Base-by-base conservation (phyloP, 1,140 invertebrate genomes). In the Pollicipes pollicipes region DNA sequence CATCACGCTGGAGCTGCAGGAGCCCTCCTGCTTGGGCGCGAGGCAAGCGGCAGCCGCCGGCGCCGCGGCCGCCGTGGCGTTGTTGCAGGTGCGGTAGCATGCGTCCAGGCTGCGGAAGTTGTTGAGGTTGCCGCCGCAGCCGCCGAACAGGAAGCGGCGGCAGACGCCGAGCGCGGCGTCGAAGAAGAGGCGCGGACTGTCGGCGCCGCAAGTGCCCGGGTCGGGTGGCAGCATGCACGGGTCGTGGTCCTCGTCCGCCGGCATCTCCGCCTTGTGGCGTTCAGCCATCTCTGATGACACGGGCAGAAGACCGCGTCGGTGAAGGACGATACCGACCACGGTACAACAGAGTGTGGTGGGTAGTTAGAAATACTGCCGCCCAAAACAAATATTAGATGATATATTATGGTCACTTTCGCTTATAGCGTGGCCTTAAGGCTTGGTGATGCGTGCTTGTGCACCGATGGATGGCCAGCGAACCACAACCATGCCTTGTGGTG, bases 141-240 rank as follows among this genome's bases (percentile, higher is more conserved):
- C 82, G 16, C 80, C 77, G 69, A 82, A 82, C 13, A 75, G 73
- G 72, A 83, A 83, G 45, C 76, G 73, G 70, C 78, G 76, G 70
- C 81, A 82, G 24, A 71, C 77, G 75, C 66, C 73, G 76, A 81
- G 73, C 73, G 73, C 69, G 35, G 75, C 73, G 74, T 83, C 79
- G 76, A 77, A 85, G 76, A 78, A 80, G 71, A 72, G 75, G 13
- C 72, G 30, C 3, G 73, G 75, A 32, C 82, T 72, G 31, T 66
- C 72, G 26, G 76, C 73, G 71, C 79, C 32, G 77, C 83, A 83
- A n/a, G 76, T 79, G 10, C 87, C 85, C 64, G 82, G 79, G 70
- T 89, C 86, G 75, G 84, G 82, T 67, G 84, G 83, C 76, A 90
- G 87, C 76, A 88, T 89, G 77, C 93, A 95, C 3, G 90, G 86